Evolutionary conservation across 64 coral and sea anemone species (phyloP).

Genomic region (Montipora sp.): DNA sequence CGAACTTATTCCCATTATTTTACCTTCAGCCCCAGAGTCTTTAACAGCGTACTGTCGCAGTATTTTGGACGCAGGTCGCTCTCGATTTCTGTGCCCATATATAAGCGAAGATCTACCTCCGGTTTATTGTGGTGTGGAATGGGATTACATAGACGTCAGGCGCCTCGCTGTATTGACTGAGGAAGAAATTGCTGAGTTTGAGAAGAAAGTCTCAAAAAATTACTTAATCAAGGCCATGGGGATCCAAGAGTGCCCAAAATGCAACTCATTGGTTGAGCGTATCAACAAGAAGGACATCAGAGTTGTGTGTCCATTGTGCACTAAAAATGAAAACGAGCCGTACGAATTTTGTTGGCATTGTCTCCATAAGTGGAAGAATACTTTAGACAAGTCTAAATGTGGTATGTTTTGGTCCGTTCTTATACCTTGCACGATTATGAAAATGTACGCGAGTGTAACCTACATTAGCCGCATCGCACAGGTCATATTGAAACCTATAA

Average conservation of each 20-base stretch:
- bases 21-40: constrained; percentile 73
- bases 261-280: background rate
- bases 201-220: constrained; percentile 75
- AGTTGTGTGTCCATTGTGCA: constrained; percentile 72
- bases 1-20: background rate
- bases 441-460: too few species aligned
- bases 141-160: constrained; percentile 79
- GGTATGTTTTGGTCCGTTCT: too few species aligned
- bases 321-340: background rate
- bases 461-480: too few species aligned
- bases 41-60: constrained; percentile 82
- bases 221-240: constrained; percentile 79
- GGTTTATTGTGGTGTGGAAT: constrained; percentile 73
- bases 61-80: constrained; percentile 58
- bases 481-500: too few species aligned
- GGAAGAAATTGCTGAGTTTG: constrained; percentile 75
- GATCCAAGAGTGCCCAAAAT: constrained; percentile 41
- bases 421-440: too few species aligned
- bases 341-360: constrained; percentile 93
- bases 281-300: constrained; percentile 54
- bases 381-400: background rate
- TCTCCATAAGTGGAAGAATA: constrained; percentile 59
- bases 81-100: constrained; percentile 73
- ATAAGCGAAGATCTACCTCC: constrained; percentile 56
- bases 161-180: constrained; percentile 86